Evolutionary conservation across 1,140 invertebrate genomes (phyloP), one percentile per base, ranked within the genome.

Genomic region (Eulimnadia texana): DNA sequence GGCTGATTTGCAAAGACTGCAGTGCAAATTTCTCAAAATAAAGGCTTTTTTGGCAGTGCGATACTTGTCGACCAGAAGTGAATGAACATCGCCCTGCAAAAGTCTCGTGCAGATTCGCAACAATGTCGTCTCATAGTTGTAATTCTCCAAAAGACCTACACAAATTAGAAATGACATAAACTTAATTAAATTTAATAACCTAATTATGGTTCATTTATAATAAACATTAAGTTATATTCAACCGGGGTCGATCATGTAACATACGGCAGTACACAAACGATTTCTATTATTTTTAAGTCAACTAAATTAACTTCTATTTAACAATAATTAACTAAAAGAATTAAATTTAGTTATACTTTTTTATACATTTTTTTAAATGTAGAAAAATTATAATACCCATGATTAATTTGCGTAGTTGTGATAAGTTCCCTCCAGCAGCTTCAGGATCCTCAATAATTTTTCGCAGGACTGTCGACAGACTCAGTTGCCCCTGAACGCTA

Each of bases 401-500:
- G 1, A 57, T 57, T 23, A 57, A 27, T 33, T 33, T 27, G 11
- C 55, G 25, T 10, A 57, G 55, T 23, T 57, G 27, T 9, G 27
- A 27, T 29, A 57, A 19, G 16, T 27, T 57, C 13, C 55, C 55
- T 16, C 55, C 55, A 16, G 55, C 33, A 9, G 55, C 33, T 33
- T 57, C 25, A 1, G 55, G 55, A 20, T 57, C 55, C 28, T 57
- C 55, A 22, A 57, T 57, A 16, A 57, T 19, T 23, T 33, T 27
- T 23, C 27, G 55, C 20, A 81, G 67, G 53, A 81, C 75, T n/a
- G 76, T 73, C 22, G 77, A 74, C n/a, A 80, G 68, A 10, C 75
- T 73, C 27, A 81, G 75, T 64, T 80, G 77, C 51, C 77, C 77
- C 73, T 79, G 80, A 78, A 81, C 80, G 63, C 74, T 76, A 62